Evolutionary conservation across 30 jellyfish, hydroid and myxozoan genomes (phyloP), one percentile per base, ranked within the genome.

Genomic region (Cassiopea andromeda): DNA sequence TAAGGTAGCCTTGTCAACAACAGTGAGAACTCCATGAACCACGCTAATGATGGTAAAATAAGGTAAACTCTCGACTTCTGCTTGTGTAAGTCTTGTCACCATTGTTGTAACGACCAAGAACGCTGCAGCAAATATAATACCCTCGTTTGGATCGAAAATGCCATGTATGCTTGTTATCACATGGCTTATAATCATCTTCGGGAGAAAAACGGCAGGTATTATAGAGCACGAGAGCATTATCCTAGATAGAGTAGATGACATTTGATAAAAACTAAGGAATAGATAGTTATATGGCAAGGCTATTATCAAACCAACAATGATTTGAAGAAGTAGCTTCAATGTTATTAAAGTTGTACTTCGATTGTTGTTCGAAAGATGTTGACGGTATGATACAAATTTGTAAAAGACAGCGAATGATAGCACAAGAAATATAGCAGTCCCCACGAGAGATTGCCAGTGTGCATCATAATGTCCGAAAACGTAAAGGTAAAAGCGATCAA

Each of bases 81-180:
- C 90, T 48, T 81, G 90, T 14, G 73, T 73, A 43, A 81, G 67
- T 44, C 90, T 68, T 44, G 82, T 7, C 17, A 70, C 81, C 46
- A 81, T 19, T 19, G 82, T 67, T 1, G 82, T 44, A 13, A 27
- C 17, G 48, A 48, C 59, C 16, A 54, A 48, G 38, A 64, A 19
- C 72, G 69, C 19, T 9, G 69, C 44, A 0, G 69, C 71, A 46
- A 66, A 46, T 19, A 58, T 27, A 8, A 46, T 48, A 1, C 50
- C 79, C 45, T 81, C 59, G 1, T 46, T 16, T 16, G 81, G 79
- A 2, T 70, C 46, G 81, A 7, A 81, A 38, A 60, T 50, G 15
- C 72, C 81, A 48, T 10, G 19, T n/a, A 60, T 1, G n/a, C 59
- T 57, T 15, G 79, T 57, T 17, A 61, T 69, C 17, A 81, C 69